Percentiles rank a stretch among this genome's conserved stretches.
Conservation (phyloP, 2,888 invertebrate species). For the Ametastegia equiseti region DNA sequence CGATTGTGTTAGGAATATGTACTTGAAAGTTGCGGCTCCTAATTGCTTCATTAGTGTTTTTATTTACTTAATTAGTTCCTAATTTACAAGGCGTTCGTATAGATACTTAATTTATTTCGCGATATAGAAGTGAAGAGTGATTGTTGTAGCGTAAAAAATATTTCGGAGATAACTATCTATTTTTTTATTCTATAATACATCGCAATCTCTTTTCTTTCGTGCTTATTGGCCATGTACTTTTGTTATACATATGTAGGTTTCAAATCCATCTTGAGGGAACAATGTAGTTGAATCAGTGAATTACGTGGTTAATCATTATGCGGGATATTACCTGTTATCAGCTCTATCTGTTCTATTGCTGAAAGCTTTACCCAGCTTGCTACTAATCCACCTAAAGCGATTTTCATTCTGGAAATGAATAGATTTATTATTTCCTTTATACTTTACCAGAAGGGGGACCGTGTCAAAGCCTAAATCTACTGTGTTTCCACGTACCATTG, state of each 20-base stretch:
- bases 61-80: neutral
- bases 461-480: neutral
- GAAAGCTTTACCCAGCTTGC: neutral
- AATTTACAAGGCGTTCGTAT: neutral
- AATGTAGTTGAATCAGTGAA: neutral
- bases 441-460: neutral
- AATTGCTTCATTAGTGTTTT: neutral
- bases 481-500: neutral
- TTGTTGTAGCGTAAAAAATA: neutral
- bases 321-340: neutral
- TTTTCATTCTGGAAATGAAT: neutral
- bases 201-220: neutral
- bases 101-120: conserved; percentile 22
- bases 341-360: neutral
- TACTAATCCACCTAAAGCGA: neutral
- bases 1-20: neutral
- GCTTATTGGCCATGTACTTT: neutral
- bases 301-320: neutral
- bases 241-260: neutral
- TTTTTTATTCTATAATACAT: conserved; percentile 4
- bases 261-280: neutral
- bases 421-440: no score
- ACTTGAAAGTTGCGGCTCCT: conserved; percentile 4
- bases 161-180: neutral
- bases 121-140: neutral